These are phyloP conservation scores for Orthosia gothica DNA, from an alignment of 2,888 invertebrate species.

Conservation along the genomic window DNA sequence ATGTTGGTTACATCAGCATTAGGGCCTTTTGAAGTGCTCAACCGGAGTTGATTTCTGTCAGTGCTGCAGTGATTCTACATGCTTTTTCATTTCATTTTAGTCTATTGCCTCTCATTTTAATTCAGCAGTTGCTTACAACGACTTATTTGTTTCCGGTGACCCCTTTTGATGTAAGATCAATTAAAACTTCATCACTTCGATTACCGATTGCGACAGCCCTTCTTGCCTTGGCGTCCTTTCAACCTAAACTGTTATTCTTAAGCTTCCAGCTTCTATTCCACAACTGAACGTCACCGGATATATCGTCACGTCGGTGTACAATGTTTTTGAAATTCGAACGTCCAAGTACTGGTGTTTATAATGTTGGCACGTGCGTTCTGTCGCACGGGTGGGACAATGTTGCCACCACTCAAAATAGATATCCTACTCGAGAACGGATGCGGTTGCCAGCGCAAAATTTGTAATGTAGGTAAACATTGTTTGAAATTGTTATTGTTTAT, in stretches of 20 bases:
- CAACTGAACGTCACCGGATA: constrained; percentile 87
- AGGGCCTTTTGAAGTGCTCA: too few species aligned
- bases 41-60: too few species aligned
- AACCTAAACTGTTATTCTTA: constrained; percentile 60
- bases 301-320: constrained; percentile 86
- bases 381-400: constrained; percentile 88
- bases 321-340: constrained; percentile 90
- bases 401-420: constrained; percentile 86
- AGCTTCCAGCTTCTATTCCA: constrained; percentile 59
- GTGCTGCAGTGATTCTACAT: too few species aligned
- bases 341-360: constrained; percentile 87
- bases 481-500: constrained; percentile 73
- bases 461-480: constrained; percentile 70
- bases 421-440: constrained; percentile 74
- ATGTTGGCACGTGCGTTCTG: constrained; percentile 88
- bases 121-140: not conserved
- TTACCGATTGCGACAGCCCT: constrained; percentile 40
- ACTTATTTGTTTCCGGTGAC: not conserved
- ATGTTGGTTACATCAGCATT: not conserved
- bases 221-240: constrained; percentile 48
- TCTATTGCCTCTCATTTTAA: constrained; percentile 5
- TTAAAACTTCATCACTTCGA: constrained; percentile 14
- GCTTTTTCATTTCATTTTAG: not conserved
- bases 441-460: constrained; percentile 70
- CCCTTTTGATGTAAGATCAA: constrained; percentile 26